Base-by-base conservation (phyloP, 2,113 vertebrate genomes). In the Chamaetylas fuelleborni region DNA sequence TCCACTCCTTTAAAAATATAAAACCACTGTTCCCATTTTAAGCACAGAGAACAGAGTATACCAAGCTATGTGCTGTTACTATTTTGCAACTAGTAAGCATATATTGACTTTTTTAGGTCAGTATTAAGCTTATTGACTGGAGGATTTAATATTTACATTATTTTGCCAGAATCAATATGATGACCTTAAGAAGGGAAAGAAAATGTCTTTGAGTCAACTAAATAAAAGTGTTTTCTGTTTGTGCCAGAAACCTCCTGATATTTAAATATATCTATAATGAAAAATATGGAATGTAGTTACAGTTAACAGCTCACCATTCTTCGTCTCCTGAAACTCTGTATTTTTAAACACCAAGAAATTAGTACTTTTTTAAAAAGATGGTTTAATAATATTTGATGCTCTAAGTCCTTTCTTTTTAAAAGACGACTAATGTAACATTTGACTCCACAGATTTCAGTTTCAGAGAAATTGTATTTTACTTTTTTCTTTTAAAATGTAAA, bases 161-260 rank as follows among this genome's bases (percentile, higher is more conserved):
- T 94, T 96, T 94, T 92, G 33, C 86, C 84, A 93, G 67, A 97
- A 96, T 97, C 92, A 79, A 96, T 96, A 94, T n/a, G 40, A 67
- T 95, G 88, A 96, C 95, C 90, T 97, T 91, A 95, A 61, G 15
- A 24, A 51, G 40, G 28, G 22, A 54, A 87, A 85, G 36, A 93
- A 97, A 93, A 93, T 48, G 9, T 51, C 51, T 84, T 51, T 70
- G 26, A 93, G 67, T 91, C 67, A 92, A 93, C 76, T 91, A 88
- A 96, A 96, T 81, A 88, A 73, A 64, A 91, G 25, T 54, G 36
- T 72, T 95, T 95, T 89, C 66, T 72, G 14, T 66, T 92, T 81
- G 29, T 88, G 34, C 34, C 50, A 58, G 60, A 90, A 97, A 11
- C 14, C 54, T 83, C 23, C 6, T 83, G 45, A 54, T 92, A 89